Evolutionary conservation across 2,113 vertebrate species (phyloP).

Genomic region (Circaetus gallicus): DNA sequence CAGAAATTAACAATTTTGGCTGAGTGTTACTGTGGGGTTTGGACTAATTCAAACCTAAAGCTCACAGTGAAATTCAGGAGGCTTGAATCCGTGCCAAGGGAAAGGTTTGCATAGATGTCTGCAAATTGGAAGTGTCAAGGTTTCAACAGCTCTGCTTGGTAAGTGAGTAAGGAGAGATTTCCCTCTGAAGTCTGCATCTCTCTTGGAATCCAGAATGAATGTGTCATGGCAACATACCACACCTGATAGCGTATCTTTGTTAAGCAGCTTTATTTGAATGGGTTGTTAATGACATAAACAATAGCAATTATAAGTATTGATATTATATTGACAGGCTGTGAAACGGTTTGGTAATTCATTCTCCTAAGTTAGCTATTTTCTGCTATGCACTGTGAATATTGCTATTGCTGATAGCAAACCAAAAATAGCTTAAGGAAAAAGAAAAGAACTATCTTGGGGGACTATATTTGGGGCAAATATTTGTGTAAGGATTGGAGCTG

Average conservation of each 20-base stretch:
- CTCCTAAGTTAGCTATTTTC: slow-evolving; percentile 5
- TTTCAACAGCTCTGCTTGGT: slow-evolving; percentile 38
- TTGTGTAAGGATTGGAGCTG: not conserved
- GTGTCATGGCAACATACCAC: not conserved
- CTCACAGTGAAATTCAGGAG: slow-evolving; percentile 22
- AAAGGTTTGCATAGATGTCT: slow-evolving; percentile 51
- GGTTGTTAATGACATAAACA: slow-evolving; percentile 29
- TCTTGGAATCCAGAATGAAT: slow-evolving; percentile 8
- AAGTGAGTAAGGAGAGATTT: slow-evolving; percentile 34
- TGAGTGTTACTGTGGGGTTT: not conserved
- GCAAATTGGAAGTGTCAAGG: slow-evolving; percentile 55
- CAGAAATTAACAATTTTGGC: slow-evolving; percentile 49
- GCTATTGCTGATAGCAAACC: not conserved
- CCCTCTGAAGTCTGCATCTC: not conserved
- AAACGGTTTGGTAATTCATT: not conserved
- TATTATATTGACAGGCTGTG: slow-evolving; percentile 26
- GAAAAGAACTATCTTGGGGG: not conserved
- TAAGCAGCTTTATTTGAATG: slow-evolving; percentile 16
- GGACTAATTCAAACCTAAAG: slow-evolving; percentile 19
- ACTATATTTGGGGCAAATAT: not conserved
- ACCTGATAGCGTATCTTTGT: not conserved
- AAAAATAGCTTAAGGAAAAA: not conserved
- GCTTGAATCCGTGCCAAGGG: slow-evolving; percentile 1
- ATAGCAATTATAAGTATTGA: slow-evolving; percentile 46
- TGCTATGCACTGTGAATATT: not conserved